Percentiles rank a stretch among this genome's conserved stretches.
phyloP scores from a whole-genome alignment of 64 coral and sea anemone genomes.

The Porites lutea region DNA sequence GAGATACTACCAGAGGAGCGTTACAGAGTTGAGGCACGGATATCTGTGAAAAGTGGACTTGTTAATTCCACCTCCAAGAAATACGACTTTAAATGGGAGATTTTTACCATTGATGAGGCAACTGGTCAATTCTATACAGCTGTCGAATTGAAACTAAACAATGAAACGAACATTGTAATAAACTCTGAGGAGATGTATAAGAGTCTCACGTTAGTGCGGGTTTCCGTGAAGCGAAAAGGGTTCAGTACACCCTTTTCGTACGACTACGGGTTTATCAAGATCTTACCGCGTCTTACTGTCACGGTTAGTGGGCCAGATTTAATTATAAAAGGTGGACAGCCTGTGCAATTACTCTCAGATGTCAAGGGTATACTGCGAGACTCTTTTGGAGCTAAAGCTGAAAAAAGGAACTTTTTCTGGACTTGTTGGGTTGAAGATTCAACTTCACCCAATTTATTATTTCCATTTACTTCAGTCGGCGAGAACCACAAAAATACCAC shows the following conservation, averaged over 20 bases:
- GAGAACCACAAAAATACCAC: constrained; percentile 40
- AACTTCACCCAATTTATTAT: neutral
- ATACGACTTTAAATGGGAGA: constrained; percentile 23
- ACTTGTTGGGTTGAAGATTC: constrained; percentile 53
- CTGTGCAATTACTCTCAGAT: constrained; percentile 26
- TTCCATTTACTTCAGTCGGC: neutral
- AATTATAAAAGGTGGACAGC: constrained; percentile 62
- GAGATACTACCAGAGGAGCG: constrained; percentile 9
- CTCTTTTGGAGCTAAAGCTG: constrained; percentile 34
- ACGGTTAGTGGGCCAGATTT: constrained; percentile 46
- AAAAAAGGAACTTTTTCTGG: constrained; percentile 60
- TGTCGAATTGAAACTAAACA: neutral
- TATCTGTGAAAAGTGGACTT: neutral
- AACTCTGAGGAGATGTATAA: neutral
- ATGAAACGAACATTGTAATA: constrained; percentile 7
- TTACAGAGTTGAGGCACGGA: neutral
- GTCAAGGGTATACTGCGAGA: constrained; percentile 43
- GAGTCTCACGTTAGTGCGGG: constrained; percentile 21
- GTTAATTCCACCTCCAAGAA: neutral
- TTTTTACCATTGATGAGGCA: constrained; percentile 9
- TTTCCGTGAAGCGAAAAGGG: constrained; percentile 17
- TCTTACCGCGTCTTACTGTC: constrained; percentile 60
- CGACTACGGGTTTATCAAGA: constrained; percentile 74
- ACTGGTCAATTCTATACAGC: constrained; percentile 28
- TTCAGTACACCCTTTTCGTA: constrained; percentile 55